Evolutionary conservation across 2,888 invertebrate species (phyloP).

Genomic region (Dilophus febrilis): DNA sequence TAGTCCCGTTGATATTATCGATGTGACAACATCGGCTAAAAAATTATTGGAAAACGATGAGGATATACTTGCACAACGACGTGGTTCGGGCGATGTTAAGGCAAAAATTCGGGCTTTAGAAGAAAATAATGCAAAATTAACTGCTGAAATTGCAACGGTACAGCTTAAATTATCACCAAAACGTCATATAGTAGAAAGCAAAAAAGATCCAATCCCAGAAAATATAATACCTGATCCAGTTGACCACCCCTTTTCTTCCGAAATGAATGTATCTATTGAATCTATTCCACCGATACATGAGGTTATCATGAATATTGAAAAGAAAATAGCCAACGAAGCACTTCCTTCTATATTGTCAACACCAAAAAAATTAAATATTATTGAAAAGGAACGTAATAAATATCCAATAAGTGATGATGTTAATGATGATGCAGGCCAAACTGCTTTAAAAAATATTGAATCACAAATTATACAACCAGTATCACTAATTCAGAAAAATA

Average conservation of each 20-base stretch:
- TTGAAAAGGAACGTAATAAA: constrained; percentile 3
- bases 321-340: constrained; percentile 16
- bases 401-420: constrained; percentile 4
- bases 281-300: constrained; percentile 19
- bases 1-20: constrained; percentile 32
- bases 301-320: constrained; percentile 22
- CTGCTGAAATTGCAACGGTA: constrained; percentile 19
- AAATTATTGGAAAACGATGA: constrained; percentile 20
- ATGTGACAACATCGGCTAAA: constrained; percentile 8
- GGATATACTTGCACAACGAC: constrained; percentile 22
- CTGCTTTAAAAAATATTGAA: constrained; percentile 10
- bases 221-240: too few relatives aligned
- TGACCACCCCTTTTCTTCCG: too few relatives aligned
- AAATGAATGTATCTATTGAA: constrained; percentile 6
- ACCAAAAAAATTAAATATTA: constrained; percentile 1
- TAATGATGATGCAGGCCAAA: too few relatives aligned
- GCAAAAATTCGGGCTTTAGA: constrained; percentile 37
- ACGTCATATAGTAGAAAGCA: too few relatives aligned
- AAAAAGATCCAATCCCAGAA: too few relatives aligned
- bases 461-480: constrained; percentile 9
- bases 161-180: constrained; percentile 17
- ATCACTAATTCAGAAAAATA: neutral
- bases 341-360: neutral
- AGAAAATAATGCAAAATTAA: constrained; percentile 27
- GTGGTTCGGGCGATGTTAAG: constrained; percentile 36